Evolutionary conservation across 2,888 invertebrate genomes (phyloP).

Genomic region (Megamerina dolium): DNA sequence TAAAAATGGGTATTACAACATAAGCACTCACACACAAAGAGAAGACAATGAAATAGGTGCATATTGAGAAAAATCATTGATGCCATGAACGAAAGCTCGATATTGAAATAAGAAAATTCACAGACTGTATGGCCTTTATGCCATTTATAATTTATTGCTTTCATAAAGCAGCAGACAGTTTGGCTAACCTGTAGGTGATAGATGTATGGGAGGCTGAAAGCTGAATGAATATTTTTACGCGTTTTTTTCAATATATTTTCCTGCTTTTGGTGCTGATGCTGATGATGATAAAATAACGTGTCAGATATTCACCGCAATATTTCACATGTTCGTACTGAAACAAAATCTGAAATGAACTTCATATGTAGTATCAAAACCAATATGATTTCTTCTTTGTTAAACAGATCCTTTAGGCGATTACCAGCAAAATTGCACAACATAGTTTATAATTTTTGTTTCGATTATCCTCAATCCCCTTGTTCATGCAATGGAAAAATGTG

Average conservation of each 20-base stretch:
- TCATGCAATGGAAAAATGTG: too few relatives aligned
- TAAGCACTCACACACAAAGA: too few relatives aligned
- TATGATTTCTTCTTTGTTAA: too few relatives aligned
- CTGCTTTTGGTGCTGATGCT: background rate
- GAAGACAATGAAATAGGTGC: too few relatives aligned
- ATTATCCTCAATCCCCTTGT: too few relatives aligned
- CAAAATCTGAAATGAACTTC: background rate
- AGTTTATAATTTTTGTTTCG: background rate
- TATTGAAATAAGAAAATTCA: too few relatives aligned
- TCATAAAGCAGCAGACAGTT: background rate
- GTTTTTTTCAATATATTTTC: too few relatives aligned
- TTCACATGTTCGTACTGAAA: background rate
- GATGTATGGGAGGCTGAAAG: too few relatives aligned
- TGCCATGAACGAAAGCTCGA: background rate
- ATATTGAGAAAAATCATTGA: background rate
- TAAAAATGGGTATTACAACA: too few relatives aligned
- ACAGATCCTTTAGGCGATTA: too few relatives aligned
- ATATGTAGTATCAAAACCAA: background rate
- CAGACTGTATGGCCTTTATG: conserved; percentile 1
- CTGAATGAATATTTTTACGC: too few relatives aligned
- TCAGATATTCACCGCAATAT: conserved; percentile 3
- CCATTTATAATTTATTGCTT: background rate
- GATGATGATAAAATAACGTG: conserved; percentile 2
- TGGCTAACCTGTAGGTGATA: too few relatives aligned
- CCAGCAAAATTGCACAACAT: background rate